Conservation (phyloP, 2,113 vertebrate genomes). For the Chamaetylas fuelleborni region DNA sequence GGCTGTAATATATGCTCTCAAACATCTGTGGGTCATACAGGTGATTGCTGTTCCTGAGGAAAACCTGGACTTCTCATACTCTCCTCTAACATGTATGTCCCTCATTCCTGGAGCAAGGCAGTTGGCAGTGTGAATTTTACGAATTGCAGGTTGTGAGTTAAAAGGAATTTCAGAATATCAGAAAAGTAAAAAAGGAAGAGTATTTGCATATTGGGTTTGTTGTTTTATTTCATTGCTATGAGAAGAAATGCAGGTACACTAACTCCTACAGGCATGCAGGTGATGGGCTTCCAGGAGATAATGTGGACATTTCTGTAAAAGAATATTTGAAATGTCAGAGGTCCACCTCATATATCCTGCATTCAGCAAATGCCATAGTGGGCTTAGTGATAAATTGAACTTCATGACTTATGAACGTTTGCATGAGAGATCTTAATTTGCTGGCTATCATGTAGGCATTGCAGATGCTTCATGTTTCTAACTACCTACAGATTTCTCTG, state of each 20-base stretch:
- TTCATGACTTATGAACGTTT: neutral
- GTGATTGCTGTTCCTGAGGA: neutral
- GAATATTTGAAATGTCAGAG: neutral
- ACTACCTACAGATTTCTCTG: neutral
- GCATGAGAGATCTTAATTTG: neutral
- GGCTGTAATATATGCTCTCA: neutral
- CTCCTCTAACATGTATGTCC: fast-evolving
- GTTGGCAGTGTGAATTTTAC: neutral
- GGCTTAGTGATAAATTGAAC: neutral
- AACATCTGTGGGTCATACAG: neutral
- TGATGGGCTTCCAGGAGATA: neutral
- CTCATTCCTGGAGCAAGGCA: neutral
- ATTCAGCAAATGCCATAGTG: neutral
- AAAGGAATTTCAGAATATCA: neutral
- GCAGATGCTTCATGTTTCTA: neutral
- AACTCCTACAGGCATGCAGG: neutral
- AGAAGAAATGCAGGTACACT: neutral
- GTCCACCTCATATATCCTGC: neutral
- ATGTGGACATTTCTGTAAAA: neutral
- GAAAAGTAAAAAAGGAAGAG: neutral
- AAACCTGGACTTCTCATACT: neutral
- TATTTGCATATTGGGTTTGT: neutral
- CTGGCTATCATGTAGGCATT: neutral
- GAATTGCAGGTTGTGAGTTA: neutral
- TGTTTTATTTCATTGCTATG: neutral